Conservation (phyloP, 2,888 invertebrate species). For the Vanessa cardui region DNA sequence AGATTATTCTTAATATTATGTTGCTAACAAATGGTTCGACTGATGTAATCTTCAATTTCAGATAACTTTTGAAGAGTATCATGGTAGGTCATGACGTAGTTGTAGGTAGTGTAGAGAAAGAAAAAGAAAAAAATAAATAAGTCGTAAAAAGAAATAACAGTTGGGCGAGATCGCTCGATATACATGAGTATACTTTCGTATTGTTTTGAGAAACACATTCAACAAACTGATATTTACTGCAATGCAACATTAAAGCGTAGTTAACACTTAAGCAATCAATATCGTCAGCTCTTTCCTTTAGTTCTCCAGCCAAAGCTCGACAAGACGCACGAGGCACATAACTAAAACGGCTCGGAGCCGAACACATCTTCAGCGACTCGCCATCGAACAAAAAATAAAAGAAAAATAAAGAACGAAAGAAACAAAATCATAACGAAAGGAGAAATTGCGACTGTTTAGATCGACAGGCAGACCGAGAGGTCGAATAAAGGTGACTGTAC, state of each 20-base stretch:
- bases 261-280: slow-evolving; percentile 15
- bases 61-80: slow-evolving; percentile 42
- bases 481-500: slow-evolving; percentile 88
- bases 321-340: slow-evolving; percentile 27
- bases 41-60: slow-evolving; percentile 51
- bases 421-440: slow-evolving; percentile 45
- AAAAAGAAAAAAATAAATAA: slow-evolving; percentile 41
- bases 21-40: not conserved
- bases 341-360: slow-evolving; percentile 7
- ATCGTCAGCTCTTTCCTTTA: slow-evolving; percentile 17
- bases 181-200: slow-evolving; percentile 13
- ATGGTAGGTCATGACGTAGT: slow-evolving; percentile 51
- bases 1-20: slow-evolving; percentile 18
- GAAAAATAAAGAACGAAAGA: slow-evolving; percentile 50
- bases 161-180: slow-evolving; percentile 43
- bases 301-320: slow-evolving; percentile 25
- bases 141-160: slow-evolving; percentile 37
- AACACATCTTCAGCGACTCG: slow-evolving; percentile 36
- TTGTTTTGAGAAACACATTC: slow-evolving; percentile 19
- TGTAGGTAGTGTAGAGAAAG: slow-evolving; percentile 54
- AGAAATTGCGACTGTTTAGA: slow-evolving; percentile 81
- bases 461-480: slow-evolving; percentile 67
- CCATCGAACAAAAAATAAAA: slow-evolving; percentile 43
- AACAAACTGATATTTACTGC: slow-evolving; percentile 9
- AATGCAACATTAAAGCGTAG: slow-evolving; percentile 16